These are phyloP conservation scores for Campylomormyrus tamandua DNA, from an alignment of 2,113 vertebrate species.

Conservation along the genomic window DNA sequence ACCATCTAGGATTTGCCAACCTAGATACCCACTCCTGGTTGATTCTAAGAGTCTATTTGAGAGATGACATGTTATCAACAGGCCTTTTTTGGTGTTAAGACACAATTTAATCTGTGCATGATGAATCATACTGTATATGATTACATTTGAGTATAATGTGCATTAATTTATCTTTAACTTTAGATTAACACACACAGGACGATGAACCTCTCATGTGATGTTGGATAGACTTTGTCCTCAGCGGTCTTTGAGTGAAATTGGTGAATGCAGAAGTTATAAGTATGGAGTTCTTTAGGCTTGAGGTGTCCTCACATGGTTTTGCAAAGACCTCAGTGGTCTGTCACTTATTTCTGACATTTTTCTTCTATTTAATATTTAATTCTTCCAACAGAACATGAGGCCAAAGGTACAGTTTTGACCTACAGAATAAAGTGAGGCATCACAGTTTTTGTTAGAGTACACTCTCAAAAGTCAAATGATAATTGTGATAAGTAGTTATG, in stretches of 20 bases:
- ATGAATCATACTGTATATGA: background rate
- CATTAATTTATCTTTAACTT: background rate
- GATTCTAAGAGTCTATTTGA: slow-evolving; percentile 4
- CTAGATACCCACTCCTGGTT: background rate
- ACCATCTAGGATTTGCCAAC: background rate
- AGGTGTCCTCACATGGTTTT: background rate
- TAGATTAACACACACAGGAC: background rate
- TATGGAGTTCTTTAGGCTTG: background rate
- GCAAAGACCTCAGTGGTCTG: too few species aligned
- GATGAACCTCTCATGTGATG: background rate
- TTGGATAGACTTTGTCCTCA: background rate
- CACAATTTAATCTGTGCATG: slow-evolving; percentile 1
- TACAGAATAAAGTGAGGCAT: background rate
- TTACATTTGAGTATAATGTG: background rate
- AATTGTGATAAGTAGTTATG: background rate
- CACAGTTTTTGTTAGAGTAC: background rate
- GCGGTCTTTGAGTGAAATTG: background rate
- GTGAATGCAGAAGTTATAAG: background rate
- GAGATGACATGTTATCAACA: background rate
- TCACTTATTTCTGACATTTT: background rate
- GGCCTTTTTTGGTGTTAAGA: background rate
- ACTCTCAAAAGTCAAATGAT: background rate
- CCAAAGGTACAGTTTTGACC: background rate
- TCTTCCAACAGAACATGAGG: background rate
- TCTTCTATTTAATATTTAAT: background rate